Evolutionary conservation across 2,113 vertebrate genomes (phyloP), one percentile per base, ranked within the genome.

Genomic region (Apistogramma diplotaenia): DNA sequence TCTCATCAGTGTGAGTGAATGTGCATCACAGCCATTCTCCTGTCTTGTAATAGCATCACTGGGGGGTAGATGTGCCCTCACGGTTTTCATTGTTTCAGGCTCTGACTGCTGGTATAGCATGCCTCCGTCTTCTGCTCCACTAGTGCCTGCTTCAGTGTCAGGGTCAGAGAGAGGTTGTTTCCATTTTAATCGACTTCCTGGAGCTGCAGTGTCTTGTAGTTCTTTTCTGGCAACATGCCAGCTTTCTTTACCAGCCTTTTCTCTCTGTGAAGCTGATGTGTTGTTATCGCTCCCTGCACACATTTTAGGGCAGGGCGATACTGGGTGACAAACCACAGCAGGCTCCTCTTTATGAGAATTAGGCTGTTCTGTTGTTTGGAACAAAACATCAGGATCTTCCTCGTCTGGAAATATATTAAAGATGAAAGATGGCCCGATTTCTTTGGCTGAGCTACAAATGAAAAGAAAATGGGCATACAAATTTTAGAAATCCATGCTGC

Each of bases 371-470:
- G 16, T 31, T 59, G 61, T 51, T 11, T 76, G 65, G 35, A 76
- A 49, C 59, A n/a, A 19, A 2, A 78, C 40, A 67, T 83, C 60
- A 18, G 35, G 53, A 43, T 11, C 57, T 15, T 76, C 5, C 1
- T 60, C 12, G 0, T 76, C 77, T 62, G 67, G 40, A 78, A 81
- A 60, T 54, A 62, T 57, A 35, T 10, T 13, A 15, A 49, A 33
- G 29, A 61, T 81, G 72, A 89, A 90, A 67, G 74, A 62, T 1
- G 79, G 57, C 56, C 70, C 51, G 4, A 35, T 72, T 81, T 85
- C 81, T 74, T 90, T 78, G 51, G 61, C 18, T 54, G 59, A 75
- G 18, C 90, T 93, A 51, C 33, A 27, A 65, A 15, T 79, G 4
- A 74, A 54, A 43, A 76, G 29, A 82, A n/a, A 75, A 51, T 56